Evolutionary conservation across 2,113 vertebrate species (phyloP), one percentile per base, ranked within the genome.

Genomic region (Ia io): DNA sequence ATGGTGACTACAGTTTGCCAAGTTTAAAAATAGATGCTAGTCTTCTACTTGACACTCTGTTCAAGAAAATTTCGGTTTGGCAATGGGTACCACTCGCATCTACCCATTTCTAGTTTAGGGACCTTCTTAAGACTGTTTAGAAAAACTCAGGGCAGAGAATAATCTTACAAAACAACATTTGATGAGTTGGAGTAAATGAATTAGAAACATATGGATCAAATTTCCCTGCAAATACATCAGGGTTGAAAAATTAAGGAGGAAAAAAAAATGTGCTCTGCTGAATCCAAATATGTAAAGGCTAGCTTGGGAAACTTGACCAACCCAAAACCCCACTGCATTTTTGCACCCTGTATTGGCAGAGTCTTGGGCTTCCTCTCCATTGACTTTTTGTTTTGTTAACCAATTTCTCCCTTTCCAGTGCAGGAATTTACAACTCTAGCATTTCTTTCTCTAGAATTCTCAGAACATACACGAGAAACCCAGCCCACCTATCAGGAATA

Each of bases 161-260:
- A 94, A 30, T 94, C 51, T 97, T 97, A 84, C 92, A 90, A 95
- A 97, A 97, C 91, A 96, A 49, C 67, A 94, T 73, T 93, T 97
- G 95, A 96, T 97, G 93, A 97, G 88, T 71, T 96, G 86, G 70
- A 96, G 88, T 84, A 94, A 96, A 76, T 91, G 91, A 90, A 87
- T 97, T 87, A 92, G 84, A 96, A 95, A 96, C 95, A 97, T 95
- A 94, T 96, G 93, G 88, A 90, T 88, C 78, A 92, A 79, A 96
- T 97, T 93, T 93, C 73, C 69, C 73, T 83, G 37, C 88, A 96
- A 97, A 96, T 85, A 94, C 85, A 93, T 88, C 77, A 95, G 71
- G 44, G 78, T 44, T 97, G 89, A 97, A 97, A 96, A 97, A 96
- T 94, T 93, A 96, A 90, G 90, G 65, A 77, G 49, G 10, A 59